Evolutionary conservation across 2,113 vertebrate species (phyloP).

Genomic region (Cebidichthys violaceus): DNA sequence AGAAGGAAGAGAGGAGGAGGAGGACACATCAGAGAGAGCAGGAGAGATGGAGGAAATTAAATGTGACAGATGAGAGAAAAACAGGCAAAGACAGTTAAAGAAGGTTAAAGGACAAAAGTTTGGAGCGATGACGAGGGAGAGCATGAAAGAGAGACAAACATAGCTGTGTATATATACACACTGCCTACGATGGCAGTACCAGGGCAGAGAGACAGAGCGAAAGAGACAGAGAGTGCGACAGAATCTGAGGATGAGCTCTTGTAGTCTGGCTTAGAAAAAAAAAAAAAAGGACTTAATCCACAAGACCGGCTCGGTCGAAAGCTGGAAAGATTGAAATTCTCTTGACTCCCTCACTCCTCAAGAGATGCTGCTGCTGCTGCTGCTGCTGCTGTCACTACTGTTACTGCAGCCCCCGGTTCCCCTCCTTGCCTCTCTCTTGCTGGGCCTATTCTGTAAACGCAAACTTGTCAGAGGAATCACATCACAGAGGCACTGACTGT

Average conservation of each 20-base stretch:
- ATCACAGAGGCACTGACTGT: constrained; percentile 27
- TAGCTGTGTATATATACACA: constrained; percentile 76
- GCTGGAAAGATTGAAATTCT: constrained; percentile 49
- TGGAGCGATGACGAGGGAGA: constrained; percentile 3
- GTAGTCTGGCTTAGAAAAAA: constrained; percentile 71
- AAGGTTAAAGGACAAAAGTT: constrained; percentile 16
- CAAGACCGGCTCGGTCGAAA: constrained; percentile 51
- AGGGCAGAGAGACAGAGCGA: constrained; percentile 37
- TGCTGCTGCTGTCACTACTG: constrained; percentile 33
- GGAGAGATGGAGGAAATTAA: not conserved
- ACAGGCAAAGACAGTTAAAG: not conserved
- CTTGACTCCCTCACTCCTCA: constrained; percentile 45
- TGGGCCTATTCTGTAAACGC: constrained; percentile 31
- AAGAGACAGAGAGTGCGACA: constrained; percentile 18
- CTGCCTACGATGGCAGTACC: constrained; percentile 56
- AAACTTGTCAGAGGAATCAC: constrained; percentile 58
- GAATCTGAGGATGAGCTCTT: constrained; percentile 71
- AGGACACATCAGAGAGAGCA: not conserved
- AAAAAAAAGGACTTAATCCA: constrained; percentile 73
- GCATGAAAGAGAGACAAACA: constrained; percentile 30
- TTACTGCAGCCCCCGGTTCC: constrained; percentile 37
- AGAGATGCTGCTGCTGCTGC: constrained; percentile 65
- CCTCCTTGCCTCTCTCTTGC: constrained; percentile 30
- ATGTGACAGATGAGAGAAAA: constrained; percentile 7
- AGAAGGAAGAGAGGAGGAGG: constrained; percentile 20